Conservation (phyloP, 2,113 vertebrate species). For the Cephalopterus ornatus region DNA sequence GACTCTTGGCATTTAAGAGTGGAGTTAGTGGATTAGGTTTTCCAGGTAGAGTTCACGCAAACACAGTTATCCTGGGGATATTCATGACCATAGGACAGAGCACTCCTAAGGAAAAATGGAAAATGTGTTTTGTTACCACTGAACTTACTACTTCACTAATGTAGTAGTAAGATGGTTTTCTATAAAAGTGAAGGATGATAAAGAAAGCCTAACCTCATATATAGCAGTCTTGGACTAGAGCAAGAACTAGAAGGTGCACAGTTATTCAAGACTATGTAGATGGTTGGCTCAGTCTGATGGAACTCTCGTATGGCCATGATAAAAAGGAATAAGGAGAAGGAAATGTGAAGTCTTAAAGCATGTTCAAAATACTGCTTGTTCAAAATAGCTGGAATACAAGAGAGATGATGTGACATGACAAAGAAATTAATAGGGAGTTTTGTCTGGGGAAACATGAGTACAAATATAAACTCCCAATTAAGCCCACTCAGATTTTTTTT, state of each 20-base stretch:
- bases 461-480: not conserved
- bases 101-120: not conserved
- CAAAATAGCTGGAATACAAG: not conserved
- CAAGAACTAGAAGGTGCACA: not conserved
- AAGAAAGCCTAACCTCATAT: not conserved
- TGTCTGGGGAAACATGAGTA: not conserved
- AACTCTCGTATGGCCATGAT: not conserved
- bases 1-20: not conserved
- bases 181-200: not conserved
- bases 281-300: not conserved
- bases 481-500: not conserved
- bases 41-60: not conserved
- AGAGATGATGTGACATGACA: not conserved
- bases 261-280: not conserved
- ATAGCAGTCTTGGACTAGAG: not conserved
- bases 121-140: not conserved
- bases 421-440: not conserved
- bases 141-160: not conserved
- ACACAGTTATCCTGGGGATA: not conserved
- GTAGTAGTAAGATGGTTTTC: not conserved
- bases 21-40: not conserved
- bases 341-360: not conserved
- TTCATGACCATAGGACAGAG: not conserved
- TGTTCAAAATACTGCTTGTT: not conserved
- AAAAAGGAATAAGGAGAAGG: not conserved